Conservation (phyloP, 2,888 invertebrate genomes). For the Cheilosia scutellata region DNA sequence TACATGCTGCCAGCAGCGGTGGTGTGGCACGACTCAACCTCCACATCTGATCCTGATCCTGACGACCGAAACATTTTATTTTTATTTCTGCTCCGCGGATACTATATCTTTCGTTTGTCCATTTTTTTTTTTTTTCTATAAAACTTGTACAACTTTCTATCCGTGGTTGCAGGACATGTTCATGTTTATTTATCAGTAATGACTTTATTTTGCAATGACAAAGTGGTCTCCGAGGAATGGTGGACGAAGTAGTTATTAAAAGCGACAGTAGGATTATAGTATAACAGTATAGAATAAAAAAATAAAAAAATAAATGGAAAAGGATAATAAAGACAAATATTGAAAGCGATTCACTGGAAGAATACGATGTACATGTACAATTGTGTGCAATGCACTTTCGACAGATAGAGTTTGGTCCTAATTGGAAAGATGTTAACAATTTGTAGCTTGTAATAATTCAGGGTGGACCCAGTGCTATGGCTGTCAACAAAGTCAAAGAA, state of each 20-base stretch:
- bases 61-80: slow-evolving; percentile 38
- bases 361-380: neutral
- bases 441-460: neutral
- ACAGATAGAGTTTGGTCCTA: slow-evolving; percentile 4
- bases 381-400: neutral
- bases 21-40: neutral
- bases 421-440: neutral
- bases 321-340: slow-evolving; percentile 48
- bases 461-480: neutral
- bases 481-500: too few relatives aligned
- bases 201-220: slow-evolving; percentile 73
- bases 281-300: neutral
- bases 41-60: slow-evolving; percentile 2
- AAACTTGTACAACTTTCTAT: slow-evolving; percentile 44
- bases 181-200: slow-evolving; percentile 75
- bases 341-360: slow-evolving; percentile 21
- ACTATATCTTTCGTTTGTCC: neutral
- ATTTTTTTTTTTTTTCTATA: neutral
- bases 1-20: neutral
- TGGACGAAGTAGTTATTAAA: slow-evolving; percentile 47
- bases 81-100: slow-evolving; percentile 11
- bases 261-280: slow-evolving; percentile 24
- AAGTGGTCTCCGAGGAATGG: slow-evolving; percentile 62
- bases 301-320: slow-evolving; percentile 8
- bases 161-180: slow-evolving; percentile 47